These are phyloP conservation scores for Carettochelys insculpta DNA, from an alignment of 2,113 vertebrate genomes.

Conservation along the genomic window DNA sequence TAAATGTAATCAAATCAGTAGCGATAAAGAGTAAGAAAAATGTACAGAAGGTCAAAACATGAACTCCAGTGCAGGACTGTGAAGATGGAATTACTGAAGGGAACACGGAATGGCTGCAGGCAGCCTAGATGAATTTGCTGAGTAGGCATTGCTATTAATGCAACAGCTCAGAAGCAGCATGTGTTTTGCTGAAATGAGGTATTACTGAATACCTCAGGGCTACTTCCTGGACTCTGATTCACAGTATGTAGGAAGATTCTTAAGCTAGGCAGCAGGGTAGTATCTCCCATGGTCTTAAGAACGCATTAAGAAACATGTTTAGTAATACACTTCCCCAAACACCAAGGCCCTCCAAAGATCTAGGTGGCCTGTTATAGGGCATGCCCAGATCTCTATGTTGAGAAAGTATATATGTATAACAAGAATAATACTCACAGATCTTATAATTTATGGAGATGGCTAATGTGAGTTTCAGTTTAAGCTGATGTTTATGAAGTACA, in stretches of 20 bases:
- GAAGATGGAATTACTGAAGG: neutral
- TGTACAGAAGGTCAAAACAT: conserved; percentile 14
- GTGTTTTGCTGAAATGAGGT: neutral
- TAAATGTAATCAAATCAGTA: conserved; percentile 27
- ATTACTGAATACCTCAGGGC: neutral
- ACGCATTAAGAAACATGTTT: neutral
- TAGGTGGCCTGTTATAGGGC: no score
- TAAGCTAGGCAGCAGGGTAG: neutral
- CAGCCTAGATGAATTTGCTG: neutral
- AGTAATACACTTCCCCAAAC: neutral
- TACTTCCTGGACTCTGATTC: neutral
- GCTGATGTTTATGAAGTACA: neutral
- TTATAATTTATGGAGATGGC: neutral
- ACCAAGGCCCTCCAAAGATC: neutral
- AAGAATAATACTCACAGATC: neutral
- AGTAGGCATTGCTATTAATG: neutral
- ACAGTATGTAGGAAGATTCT: neutral
- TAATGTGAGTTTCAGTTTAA: neutral
- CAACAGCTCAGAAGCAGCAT: neutral
- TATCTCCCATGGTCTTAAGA: neutral
- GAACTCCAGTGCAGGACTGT: neutral
- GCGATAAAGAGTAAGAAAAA: neutral
- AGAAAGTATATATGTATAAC: neutral
- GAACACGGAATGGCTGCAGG: fast-evolving
- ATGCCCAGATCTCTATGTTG: neutral